Evolutionary conservation across 1,140 invertebrate species (phyloP).

Genomic region (Solenopsis invicta): DNA sequence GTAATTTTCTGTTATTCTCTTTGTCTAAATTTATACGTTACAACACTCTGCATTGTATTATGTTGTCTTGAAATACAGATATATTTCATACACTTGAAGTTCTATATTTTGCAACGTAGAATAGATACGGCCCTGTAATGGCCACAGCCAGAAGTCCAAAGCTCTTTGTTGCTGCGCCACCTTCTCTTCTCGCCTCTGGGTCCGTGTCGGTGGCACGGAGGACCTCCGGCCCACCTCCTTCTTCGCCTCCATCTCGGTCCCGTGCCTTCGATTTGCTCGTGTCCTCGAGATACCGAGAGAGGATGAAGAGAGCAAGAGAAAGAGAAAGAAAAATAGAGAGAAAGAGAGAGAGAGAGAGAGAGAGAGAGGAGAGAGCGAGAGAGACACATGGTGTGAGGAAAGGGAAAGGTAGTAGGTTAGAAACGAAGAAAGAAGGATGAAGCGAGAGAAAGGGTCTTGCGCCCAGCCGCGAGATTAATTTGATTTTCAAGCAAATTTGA

Average conservation of each 20-base stretch:
- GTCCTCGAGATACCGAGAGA: conserved; percentile 72
- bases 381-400: background rate
- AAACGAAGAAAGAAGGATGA: conserved; percentile 10
- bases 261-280: conserved; percentile 81
- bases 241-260: conserved; percentile 71
- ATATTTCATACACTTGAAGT: background rate
- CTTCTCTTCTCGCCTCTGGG: conserved; percentile 84
- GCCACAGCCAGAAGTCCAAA: conserved; percentile 81
- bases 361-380: background rate
- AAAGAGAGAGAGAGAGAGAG: background rate
- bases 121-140: conserved; percentile 77
- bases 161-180: conserved; percentile 85
- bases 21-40: background rate
- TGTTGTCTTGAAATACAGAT: no score
- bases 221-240: conserved; percentile 76
- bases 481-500: conserved; percentile 85
- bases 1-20: background rate
- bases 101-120: background rate
- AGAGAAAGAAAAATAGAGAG: conserved; percentile 32
- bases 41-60: background rate
- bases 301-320: conserved; percentile 38
- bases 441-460: conserved; percentile 60
- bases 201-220: conserved; percentile 77
- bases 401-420: background rate
- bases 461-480: conserved; percentile 83